Conservation (phyloP, 2,797 vertebrate genomes). For the Trachurus trachurus region DNA sequence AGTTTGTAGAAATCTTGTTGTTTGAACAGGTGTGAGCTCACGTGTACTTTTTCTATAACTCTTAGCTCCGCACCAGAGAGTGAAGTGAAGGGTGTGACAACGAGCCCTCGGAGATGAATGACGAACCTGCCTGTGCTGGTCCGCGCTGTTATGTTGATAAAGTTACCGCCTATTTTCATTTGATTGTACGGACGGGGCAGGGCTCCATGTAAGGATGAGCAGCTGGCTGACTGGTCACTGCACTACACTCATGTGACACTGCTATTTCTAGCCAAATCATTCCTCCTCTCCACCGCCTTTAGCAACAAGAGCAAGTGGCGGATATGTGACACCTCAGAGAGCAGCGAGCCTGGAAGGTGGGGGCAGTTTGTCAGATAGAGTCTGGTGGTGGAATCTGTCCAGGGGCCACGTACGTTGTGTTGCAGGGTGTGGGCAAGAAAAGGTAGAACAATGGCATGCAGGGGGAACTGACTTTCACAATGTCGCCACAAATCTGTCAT, state of each 20-base stretch:
- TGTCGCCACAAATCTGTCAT: constrained; percentile 3
- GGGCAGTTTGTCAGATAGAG: constrained; percentile 52
- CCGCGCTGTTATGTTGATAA: constrained; percentile 41
- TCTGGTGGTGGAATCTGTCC: constrained; percentile 27
- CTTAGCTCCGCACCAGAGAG: neutral
- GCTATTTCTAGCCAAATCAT: constrained; percentile 87
- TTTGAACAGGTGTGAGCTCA: constrained; percentile 67
- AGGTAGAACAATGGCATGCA: constrained; percentile 37
- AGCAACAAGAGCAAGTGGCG: constrained; percentile 74
- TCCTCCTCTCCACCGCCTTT: constrained; percentile 75
- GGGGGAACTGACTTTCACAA: constrained; percentile 8
- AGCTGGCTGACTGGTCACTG: constrained; percentile 81
- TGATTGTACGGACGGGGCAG: constrained; percentile 49
- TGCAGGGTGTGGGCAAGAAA: constrained; percentile 7
- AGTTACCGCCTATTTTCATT: constrained; percentile 41
- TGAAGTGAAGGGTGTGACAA: constrained; percentile 22
- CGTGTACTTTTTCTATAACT: constrained; percentile 13
- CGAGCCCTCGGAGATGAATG: constrained; percentile 29
- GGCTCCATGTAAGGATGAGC: constrained; percentile 82
- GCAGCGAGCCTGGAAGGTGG: constrained; percentile 37
- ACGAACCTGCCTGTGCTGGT: constrained; percentile 5
- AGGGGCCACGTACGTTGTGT: constrained; percentile 33
- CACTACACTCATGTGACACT: constrained; percentile 83
- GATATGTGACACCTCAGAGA: constrained; percentile 80
- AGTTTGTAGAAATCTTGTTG: constrained; percentile 33